These are phyloP conservation scores for Stichodactyla mertensii DNA, from an alignment of 64 coral and sea anemone genomes.

Conservation along the genomic window DNA sequence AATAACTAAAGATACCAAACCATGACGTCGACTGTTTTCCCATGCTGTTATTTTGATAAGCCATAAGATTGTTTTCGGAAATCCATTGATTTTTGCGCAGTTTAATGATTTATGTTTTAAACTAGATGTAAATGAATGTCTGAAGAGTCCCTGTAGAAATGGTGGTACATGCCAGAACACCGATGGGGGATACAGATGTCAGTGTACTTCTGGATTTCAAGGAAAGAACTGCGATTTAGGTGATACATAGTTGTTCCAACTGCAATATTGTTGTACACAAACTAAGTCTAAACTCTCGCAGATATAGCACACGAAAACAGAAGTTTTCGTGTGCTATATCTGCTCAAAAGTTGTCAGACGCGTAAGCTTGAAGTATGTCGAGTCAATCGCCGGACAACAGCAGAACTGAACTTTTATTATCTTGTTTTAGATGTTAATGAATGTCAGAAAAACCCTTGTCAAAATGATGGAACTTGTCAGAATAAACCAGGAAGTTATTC, in stretches of 20 bases:
- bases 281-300: no score
- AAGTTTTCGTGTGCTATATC: no score
- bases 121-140: slow-evolving; percentile 51
- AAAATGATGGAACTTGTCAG: slow-evolving; percentile 4
- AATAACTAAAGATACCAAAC: no score
- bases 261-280: background rate
- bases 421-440: slow-evolving; percentile 40
- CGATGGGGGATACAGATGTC: slow-evolving; percentile 37
- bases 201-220: slow-evolving; percentile 22
- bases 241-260: background rate
- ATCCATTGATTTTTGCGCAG: no score
- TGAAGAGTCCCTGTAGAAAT: slow-evolving; percentile 32
- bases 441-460: slow-evolving; percentile 22
- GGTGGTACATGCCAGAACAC: slow-evolving; percentile 43
- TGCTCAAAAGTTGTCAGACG: background rate
- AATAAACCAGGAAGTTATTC: slow-evolving; percentile 11
- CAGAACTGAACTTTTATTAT: no score
- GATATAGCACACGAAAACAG: background rate
- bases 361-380: background rate
- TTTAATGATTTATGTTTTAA: background rate
- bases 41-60: no score
- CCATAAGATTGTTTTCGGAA: no score
- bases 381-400: no score
- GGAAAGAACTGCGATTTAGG: slow-evolving; percentile 43
- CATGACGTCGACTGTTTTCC: no score